These are phyloP conservation scores for Rhynchomys soricoides DNA, from an alignment of 2,113 vertebrate genomes.

Conservation along the genomic window DNA sequence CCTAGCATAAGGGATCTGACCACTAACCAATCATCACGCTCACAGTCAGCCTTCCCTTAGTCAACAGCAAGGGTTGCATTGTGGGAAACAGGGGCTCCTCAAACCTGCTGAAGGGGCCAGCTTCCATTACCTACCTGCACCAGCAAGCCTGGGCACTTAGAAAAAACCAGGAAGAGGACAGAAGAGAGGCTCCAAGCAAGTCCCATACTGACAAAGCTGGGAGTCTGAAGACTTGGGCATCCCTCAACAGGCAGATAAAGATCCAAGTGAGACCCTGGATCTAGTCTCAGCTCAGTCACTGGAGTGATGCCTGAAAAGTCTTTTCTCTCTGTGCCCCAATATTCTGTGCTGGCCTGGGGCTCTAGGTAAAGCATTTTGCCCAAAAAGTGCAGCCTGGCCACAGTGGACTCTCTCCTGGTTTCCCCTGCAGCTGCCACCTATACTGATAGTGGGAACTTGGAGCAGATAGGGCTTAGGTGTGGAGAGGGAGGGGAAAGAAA, in stretches of 20 bases:
- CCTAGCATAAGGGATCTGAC: neutral
- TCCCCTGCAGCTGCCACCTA: neutral
- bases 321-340: neutral
- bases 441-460: neutral
- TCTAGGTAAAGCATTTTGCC: neutral
- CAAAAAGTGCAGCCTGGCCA: neutral
- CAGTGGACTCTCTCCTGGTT: neutral
- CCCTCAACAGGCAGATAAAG: neutral
- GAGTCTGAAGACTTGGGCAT: neutral
- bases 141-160: neutral
- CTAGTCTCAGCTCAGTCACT: neutral
- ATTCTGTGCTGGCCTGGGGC: neutral
- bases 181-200: neutral
- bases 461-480: neutral
- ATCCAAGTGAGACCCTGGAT: neutral
- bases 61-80: neutral
- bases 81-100: conserved; percentile 18
- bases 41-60: neutral
- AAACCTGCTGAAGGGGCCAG: neutral
- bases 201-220: neutral
- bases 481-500: neutral
- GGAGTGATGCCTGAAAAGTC: neutral
- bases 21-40: neutral
- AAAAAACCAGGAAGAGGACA: neutral
- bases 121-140: neutral